Evolutionary conservation across 2,888 invertebrate species (phyloP).

Genomic region (Noctua comes): DNA sequence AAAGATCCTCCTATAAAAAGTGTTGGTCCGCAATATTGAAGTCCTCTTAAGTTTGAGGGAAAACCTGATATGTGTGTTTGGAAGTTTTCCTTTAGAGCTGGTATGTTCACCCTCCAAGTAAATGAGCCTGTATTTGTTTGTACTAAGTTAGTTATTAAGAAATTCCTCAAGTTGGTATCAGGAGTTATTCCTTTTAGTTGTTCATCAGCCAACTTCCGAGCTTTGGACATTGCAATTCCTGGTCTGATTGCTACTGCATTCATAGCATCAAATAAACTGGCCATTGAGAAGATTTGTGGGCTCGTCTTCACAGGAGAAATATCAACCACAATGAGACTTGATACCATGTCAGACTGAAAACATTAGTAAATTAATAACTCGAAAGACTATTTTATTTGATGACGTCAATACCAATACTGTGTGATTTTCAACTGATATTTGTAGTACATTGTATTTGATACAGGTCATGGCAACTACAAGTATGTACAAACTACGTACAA

Average conservation of each 20-base stretch:
- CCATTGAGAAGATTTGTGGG: slow-evolving; percentile 91
- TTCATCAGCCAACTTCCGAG: slow-evolving; percentile 91
- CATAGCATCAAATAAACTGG: slow-evolving; percentile 92
- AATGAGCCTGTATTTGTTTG: slow-evolving; percentile 91
- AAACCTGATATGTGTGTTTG: slow-evolving; percentile 91
- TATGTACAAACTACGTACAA: slow-evolving; percentile 76
- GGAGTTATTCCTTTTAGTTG: slow-evolving; percentile 91
- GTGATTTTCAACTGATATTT: neutral
- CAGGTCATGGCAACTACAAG: slow-evolving; percentile 20
- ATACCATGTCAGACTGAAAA: slow-evolving; percentile 91
- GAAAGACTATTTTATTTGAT: neutral
- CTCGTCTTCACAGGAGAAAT: slow-evolving; percentile 92
- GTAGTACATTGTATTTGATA: neutral
- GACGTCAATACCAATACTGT: neutral
- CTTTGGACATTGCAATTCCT: slow-evolving; percentile 92
- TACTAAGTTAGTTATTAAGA: slow-evolving; percentile 96
- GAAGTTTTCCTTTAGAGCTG: slow-evolving; percentile 92
- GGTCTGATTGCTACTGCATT: slow-evolving; percentile 90
- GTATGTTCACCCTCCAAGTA: slow-evolving; percentile 95
- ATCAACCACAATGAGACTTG: slow-evolving; percentile 93
- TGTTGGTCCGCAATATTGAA: slow-evolving; percentile 92
- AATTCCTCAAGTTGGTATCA: slow-evolving; percentile 92
- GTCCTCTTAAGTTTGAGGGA: slow-evolving; percentile 88
- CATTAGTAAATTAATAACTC: slow-evolving; percentile 2
- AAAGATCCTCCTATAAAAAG: slow-evolving; percentile 95